Evolutionary conservation across 1,140 invertebrate genomes (phyloP), one percentile per base, ranked within the genome.

Genomic region (Aphaenogaster floridana): DNA sequence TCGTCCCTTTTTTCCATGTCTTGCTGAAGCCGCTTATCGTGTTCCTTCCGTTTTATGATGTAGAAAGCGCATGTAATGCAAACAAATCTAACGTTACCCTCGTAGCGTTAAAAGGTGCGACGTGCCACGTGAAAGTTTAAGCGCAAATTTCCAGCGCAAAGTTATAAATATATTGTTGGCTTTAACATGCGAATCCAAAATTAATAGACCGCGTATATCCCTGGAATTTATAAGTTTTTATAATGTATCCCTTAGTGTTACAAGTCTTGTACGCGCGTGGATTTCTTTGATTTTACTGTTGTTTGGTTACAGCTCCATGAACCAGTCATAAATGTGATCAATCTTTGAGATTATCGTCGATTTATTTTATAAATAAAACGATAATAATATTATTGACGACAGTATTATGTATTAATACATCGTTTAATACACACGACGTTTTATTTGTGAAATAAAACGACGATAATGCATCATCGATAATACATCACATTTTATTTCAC

Each of bases 1-100:
- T 54, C 36, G 39, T 28, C n/a, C 78, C n/a, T 63, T 64, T 34
- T 42, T 71, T 57, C 21, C 8, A n/a, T 5, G n/a, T 52, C 63
- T 68, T 57, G 0, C 11, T 11, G 21, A n/a, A 64, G 39, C 15
- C 50, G 21, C 15, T 21, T 42, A 39, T 17, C 21, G 76, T n/a
- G 2, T 5, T 64, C 28, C 28, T 42, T 48, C 17, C 28, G 28
- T 48, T 78, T 64, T 48, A 64, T n/a, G 15, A 15, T 34, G 28
- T 74, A 59, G 72, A 76, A 59, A 39, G 52, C 52, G 34, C n/a
- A 28, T 17, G 52, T 42, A 59, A 36, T 6, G 39, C 45, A 50
- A 72, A 72, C 69, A 72, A 76, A 76, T 59, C n/a, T 76, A 76
- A 21, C 36, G n/a, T 76, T 39, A 76, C 42, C 13, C 34, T 8